These are phyloP conservation scores for Ophioninae sp. DNA, from an alignment of 2,888 invertebrate genomes.

Conservation along the genomic window DNA sequence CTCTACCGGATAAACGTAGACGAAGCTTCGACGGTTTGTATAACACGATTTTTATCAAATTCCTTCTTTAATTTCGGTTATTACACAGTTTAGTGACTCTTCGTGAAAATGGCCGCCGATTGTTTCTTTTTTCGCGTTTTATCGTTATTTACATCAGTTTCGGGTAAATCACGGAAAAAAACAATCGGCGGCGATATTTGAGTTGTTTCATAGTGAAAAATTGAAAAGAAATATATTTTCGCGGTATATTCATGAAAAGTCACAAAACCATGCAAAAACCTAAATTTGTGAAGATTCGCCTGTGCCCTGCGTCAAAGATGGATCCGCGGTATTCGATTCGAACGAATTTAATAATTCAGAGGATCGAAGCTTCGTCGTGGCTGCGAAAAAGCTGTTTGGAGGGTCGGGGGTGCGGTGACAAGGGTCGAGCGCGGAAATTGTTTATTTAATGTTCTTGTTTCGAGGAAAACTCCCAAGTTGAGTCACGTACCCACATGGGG, in stretches of 20 bases:
- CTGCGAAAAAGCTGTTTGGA: background rate
- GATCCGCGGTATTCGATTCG: background rate
- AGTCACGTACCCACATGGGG: conserved; percentile 74
- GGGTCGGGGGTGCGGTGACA: background rate
- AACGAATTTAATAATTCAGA: conserved; percentile 1
- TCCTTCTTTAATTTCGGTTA: background rate
- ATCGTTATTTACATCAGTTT: too few relatives aligned
- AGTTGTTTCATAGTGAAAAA: too few relatives aligned
- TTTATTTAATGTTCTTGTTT: background rate
- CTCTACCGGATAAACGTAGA: background rate
- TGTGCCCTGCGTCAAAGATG: background rate
- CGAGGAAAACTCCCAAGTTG: conserved; percentile 15
- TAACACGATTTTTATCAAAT: background rate
- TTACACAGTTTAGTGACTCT: too few relatives aligned
- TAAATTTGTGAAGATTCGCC: too few relatives aligned
- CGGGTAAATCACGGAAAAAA: too few relatives aligned
- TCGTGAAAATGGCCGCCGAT: too few relatives aligned
- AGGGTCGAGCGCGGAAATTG: background rate
- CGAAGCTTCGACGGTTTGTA: conserved; percentile 13
- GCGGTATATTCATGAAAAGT: too few relatives aligned
- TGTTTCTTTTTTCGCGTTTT: too few relatives aligned
- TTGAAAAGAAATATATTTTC: too few relatives aligned
- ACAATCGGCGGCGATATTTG: too few relatives aligned
- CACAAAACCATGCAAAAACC: too few relatives aligned
- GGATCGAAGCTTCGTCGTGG: background rate